Evolutionary conservation across 2,888 invertebrate species (phyloP).

Genomic region (Athrips mouffetella): DNA sequence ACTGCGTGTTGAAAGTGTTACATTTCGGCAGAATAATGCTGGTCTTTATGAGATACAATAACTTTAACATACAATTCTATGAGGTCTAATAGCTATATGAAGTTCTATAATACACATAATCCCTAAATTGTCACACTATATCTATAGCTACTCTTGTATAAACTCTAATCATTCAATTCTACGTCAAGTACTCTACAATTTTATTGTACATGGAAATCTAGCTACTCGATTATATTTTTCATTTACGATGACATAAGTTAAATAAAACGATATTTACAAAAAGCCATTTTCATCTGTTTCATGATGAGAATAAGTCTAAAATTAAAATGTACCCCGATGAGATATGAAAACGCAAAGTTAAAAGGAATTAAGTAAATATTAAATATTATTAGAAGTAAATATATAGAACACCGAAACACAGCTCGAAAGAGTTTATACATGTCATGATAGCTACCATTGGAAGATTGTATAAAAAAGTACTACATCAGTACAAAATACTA

Average conservation of each 20-base stretch:
- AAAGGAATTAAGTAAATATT: constrained; percentile 13
- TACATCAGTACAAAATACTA: constrained; percentile 53
- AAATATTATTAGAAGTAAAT: constrained; percentile 14
- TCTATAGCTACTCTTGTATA: constrained; percentile 71
- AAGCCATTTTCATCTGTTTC: constrained; percentile 65
- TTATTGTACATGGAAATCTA: constrained; percentile 76
- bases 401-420: constrained; percentile 14
- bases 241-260: constrained; percentile 72
- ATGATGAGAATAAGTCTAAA: constrained; percentile 45
- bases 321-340: constrained; percentile 23
- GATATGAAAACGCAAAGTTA: constrained; percentile 14
- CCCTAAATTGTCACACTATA: constrained; percentile 63
- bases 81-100: constrained; percentile 24
- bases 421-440: constrained; percentile 9
- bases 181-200: constrained; percentile 71
- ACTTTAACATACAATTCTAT: constrained; percentile 28
- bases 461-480: constrained; percentile 44
- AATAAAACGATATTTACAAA: constrained; percentile 76
- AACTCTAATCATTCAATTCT: constrained; percentile 70
- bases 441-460: constrained; percentile 16
- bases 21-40: constrained; percentile 2
- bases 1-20: background rate
- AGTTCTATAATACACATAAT: constrained; percentile 64
- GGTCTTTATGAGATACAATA: constrained; percentile 16
- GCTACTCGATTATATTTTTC: constrained; percentile 68